phyloP scores from a whole-genome alignment of 2,797 vertebrate genomes.

The Enteromius paludinosus region DNA sequence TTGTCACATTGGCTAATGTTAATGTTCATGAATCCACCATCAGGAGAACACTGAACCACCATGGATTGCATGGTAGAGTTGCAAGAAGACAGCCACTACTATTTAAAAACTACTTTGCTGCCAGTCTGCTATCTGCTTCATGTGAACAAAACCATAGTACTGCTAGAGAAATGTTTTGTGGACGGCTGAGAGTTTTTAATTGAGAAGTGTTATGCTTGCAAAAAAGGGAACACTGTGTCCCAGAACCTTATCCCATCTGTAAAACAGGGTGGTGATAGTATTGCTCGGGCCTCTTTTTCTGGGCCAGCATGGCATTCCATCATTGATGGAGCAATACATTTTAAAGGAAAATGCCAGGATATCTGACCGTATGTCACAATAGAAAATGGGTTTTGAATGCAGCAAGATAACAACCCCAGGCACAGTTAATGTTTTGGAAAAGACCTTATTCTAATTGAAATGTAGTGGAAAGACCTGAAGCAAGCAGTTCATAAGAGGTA shows the following conservation, averaged over 20 bases:
- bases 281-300: background rate
- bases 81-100: background rate
- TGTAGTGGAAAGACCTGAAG: background rate
- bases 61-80: background rate
- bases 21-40: background rate
- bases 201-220: background rate
- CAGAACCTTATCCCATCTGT: background rate
- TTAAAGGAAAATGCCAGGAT: background rate
- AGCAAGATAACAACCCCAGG: background rate
- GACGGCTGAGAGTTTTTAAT: background rate
- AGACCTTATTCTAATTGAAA: background rate
- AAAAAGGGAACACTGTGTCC: background rate
- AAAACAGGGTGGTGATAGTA: background rate
- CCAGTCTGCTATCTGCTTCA: background rate
- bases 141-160: background rate
- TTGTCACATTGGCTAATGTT: background rate
- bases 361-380: background rate
- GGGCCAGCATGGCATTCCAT: background rate
- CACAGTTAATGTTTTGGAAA: background rate
- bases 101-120: too few species aligned
- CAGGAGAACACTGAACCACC: background rate
- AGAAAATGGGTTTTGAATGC: background rate
- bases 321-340: background rate
- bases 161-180: background rate
- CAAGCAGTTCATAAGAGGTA: background rate